phyloP scores from a whole-genome alignment of 2,113 vertebrate species.

The Nymphicus hollandicus region DNA sequence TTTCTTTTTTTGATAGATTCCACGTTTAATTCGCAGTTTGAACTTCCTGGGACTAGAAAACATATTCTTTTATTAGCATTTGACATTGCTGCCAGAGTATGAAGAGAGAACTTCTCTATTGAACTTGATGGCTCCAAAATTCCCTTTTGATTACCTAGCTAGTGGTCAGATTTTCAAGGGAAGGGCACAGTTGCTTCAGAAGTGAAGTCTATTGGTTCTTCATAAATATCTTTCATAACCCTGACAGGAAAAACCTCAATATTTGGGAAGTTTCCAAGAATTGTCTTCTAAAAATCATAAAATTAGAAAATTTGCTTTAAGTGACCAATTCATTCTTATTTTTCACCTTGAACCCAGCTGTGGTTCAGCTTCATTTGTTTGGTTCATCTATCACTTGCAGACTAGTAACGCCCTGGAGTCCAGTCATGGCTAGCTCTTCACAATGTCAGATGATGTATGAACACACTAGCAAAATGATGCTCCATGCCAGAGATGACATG shows the following conservation, averaged over 20 bases:
- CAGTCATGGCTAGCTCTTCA: neutral
- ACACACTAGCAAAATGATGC: neutral
- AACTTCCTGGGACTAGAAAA: neutral
- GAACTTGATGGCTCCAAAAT: neutral
- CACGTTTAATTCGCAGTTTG: neutral
- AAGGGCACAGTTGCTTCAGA: neutral
- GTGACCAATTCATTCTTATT: neutral
- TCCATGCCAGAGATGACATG: neutral
- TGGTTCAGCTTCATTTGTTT: neutral
- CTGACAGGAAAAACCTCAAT: neutral
- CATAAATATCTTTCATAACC: neutral
- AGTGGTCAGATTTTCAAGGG: neutral
- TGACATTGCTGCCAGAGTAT: neutral
- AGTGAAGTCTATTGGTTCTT: neutral
- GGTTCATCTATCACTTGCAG: neutral
- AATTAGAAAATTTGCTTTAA: neutral
- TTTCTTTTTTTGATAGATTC: neutral
- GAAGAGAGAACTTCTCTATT: neutral
- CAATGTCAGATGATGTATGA: neutral
- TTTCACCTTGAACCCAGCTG: neutral
- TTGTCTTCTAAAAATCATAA: neutral
- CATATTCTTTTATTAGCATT: neutral
- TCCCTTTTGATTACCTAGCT: neutral
- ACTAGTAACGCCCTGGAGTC: neutral
- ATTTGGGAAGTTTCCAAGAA: neutral